Conservation (phyloP, 1,140 invertebrate species). For the Meloidogyne exigua region DNA sequence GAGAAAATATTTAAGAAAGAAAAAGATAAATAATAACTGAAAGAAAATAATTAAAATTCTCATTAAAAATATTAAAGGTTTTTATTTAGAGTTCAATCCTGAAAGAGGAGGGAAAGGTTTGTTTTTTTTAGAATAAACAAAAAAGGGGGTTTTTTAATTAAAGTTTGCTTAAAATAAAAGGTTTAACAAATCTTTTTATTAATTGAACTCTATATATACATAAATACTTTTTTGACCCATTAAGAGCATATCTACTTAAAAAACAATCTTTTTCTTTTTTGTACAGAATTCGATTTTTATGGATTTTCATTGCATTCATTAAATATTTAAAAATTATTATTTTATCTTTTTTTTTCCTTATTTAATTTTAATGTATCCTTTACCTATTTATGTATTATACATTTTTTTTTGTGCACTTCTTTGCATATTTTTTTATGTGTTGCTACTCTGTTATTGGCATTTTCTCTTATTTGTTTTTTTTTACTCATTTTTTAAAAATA, state of each 20-base stretch:
- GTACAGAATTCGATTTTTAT: not conserved
- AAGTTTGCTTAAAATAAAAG: too few relatives aligned
- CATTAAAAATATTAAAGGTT: not conserved
- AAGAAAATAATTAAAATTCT: too few relatives aligned
- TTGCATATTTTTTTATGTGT: not conserved
- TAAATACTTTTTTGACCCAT: too few relatives aligned
- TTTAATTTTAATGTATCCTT: not conserved
- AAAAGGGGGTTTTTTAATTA: too few relatives aligned
- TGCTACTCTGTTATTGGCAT: not conserved
- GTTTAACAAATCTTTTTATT: too few relatives aligned
- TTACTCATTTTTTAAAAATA: not conserved
- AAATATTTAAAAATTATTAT: not conserved
- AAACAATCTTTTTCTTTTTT: not conserved
- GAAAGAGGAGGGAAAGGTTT: too few relatives aligned
- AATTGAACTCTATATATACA: too few relatives aligned
- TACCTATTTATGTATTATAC: not conserved
- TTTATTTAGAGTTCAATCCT: not conserved
- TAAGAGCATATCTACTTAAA: not conserved
- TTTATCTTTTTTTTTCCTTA: not conserved
- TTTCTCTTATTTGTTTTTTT: not conserved
- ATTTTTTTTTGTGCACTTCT: not conserved
- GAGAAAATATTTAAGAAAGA: not conserved
- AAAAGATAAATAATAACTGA: too few relatives aligned
- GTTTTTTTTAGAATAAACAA: too few relatives aligned
- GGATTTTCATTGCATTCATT: not conserved